Conservation (phyloP, 1,140 invertebrate genomes). For the Chelonus insularis region DNA sequence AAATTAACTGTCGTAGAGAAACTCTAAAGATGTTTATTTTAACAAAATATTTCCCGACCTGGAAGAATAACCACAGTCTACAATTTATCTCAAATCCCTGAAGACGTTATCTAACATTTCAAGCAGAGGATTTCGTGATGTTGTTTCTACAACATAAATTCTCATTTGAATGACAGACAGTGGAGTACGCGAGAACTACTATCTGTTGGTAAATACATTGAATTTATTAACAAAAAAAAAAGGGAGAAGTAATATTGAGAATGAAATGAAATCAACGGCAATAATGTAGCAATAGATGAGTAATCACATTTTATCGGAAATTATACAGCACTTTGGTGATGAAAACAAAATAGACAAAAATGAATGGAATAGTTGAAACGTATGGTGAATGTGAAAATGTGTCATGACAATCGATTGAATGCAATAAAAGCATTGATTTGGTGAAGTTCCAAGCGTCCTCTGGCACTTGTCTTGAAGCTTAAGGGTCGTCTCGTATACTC, state of each 20-base stretch:
- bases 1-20: too few species aligned
- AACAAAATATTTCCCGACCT: not conserved
- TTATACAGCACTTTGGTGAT: too few species aligned
- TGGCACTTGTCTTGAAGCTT: not conserved
- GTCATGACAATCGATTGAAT: not conserved
- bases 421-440: not conserved
- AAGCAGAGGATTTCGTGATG: slow-evolving; percentile 26
- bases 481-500: slow-evolving; percentile 16
- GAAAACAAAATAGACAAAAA: too few species aligned
- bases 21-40: not conserved
- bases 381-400: too few species aligned
- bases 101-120: slow-evolving; percentile 14
- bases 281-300: too few species aligned
- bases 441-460: not conserved
- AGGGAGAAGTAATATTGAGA: not conserved
- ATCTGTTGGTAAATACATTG: not conserved
- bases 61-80: not conserved
- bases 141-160: slow-evolving; percentile 29
- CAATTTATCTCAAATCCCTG: not conserved
- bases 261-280: too few species aligned
- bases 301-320: too few species aligned
- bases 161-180: slow-evolving; percentile 22
- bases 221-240: not conserved
- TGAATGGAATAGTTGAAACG: too few species aligned
- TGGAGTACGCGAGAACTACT: not conserved